Evolutionary conservation across 2,113 vertebrate species (phyloP).

Genomic region (Spilogale gracilis): DNA sequence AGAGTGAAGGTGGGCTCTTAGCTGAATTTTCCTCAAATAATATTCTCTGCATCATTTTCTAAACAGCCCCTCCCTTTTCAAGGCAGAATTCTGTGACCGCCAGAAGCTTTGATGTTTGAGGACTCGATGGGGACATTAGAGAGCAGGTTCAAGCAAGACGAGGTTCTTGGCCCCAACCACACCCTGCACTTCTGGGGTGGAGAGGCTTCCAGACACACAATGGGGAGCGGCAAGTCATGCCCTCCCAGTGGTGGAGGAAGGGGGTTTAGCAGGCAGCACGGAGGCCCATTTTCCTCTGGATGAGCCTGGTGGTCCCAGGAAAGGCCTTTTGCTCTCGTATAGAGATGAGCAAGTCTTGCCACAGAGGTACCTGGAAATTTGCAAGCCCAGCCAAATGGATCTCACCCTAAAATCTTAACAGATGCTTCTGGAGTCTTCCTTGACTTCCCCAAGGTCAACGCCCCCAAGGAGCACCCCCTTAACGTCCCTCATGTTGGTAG

Average conservation of each 20-base stretch:
- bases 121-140: background rate
- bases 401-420: background rate
- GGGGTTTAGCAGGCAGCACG: background rate
- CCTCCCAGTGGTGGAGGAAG: accelerated
- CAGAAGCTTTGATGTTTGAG: background rate
- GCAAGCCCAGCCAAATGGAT: background rate
- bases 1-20: background rate
- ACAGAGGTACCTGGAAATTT: background rate
- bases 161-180: background rate
- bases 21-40: background rate
- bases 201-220: background rate
- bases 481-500: background rate
- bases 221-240: background rate
- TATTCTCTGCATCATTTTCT: background rate
- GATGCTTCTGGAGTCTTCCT: background rate
- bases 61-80: background rate
- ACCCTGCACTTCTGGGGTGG: background rate
- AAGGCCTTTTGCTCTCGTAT: background rate
- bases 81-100: background rate
- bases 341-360: background rate
- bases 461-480: background rate
- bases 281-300: background rate
- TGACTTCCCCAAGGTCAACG: background rate
- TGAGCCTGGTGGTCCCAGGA: background rate
- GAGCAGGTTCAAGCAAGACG: background rate